phyloP scores from a whole-genome alignment of 1,140 invertebrate species.

The Adelges cooleyi region DNA sequence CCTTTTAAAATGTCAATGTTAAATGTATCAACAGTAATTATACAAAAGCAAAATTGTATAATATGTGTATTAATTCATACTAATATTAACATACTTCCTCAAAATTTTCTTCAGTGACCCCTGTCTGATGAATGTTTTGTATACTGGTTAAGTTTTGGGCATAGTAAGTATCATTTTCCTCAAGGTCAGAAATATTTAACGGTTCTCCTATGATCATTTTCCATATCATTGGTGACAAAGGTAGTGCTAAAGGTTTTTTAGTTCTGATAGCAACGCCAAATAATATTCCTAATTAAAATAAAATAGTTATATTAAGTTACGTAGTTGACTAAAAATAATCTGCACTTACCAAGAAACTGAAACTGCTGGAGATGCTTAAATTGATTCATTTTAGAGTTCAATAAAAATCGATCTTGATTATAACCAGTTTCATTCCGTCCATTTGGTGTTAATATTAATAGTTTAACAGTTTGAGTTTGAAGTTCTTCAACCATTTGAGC shows the following conservation, averaged over 20 bases:
- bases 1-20: constrained; percentile 35
- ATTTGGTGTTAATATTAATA: constrained; percentile 48
- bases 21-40: background rate
- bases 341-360: constrained; percentile 45
- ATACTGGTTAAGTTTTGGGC: constrained; percentile 49
- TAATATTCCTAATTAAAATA: constrained; percentile 41
- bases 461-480: constrained; percentile 41
- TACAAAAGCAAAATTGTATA: background rate
- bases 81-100: constrained; percentile 42
- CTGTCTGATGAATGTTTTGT: constrained; percentile 46
- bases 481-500: constrained; percentile 57
- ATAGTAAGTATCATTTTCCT: constrained; percentile 53
- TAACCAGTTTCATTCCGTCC: constrained; percentile 47
- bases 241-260: constrained; percentile 49
- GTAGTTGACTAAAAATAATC: no score
- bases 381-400: constrained; percentile 48
- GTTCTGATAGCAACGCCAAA: constrained; percentile 49
- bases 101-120: constrained; percentile 50
- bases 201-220: constrained; percentile 51
- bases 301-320: no score
- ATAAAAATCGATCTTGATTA: constrained; percentile 50
- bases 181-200: constrained; percentile 48
- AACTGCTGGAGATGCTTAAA: constrained; percentile 43
- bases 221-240: constrained; percentile 53
- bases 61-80: background rate